phyloP scores from a whole-genome alignment of 2,113 vertebrate species.

The Gymnarchus niloticus region DNA sequence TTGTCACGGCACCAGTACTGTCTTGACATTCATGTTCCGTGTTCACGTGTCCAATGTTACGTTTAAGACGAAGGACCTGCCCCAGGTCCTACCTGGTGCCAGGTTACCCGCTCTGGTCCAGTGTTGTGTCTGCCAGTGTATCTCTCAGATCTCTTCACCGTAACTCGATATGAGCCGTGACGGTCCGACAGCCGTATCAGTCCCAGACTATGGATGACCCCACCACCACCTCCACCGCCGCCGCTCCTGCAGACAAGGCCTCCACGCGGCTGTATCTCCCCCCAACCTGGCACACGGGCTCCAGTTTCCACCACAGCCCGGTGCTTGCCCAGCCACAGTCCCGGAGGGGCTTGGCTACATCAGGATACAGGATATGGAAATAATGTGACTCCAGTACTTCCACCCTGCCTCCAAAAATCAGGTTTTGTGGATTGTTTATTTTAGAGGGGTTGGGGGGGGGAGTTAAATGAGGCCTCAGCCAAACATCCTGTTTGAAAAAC shows the following conservation, averaged over 20 bases:
- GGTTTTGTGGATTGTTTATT: constrained; percentile 85
- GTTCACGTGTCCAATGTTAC: background rate
- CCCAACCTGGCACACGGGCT: constrained; percentile 51
- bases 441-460: constrained; percentile 58
- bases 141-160: background rate
- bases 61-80: background rate
- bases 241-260: constrained; percentile 28
- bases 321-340: constrained; percentile 47
- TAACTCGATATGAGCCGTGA: constrained; percentile 18
- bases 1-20: background rate
- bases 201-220: constrained; percentile 26
- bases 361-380: constrained; percentile 68
- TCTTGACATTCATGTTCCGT: background rate
- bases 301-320: constrained; percentile 56
- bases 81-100: background rate
- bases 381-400: constrained; percentile 63
- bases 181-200: constrained; percentile 36
- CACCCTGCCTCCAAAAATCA: constrained; percentile 73
- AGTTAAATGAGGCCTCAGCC: constrained; percentile 69
- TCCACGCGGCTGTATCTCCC: constrained; percentile 35
- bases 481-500: constrained; percentile 86
- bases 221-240: constrained; percentile 3
- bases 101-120: background rate
- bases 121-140: constrained; percentile 14
- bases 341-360: constrained; percentile 50